Evolutionary conservation across 1,140 invertebrate species (phyloP), one percentile per base, ranked within the genome.

Genomic region (Rhynchophorus ferrugineus): DNA sequence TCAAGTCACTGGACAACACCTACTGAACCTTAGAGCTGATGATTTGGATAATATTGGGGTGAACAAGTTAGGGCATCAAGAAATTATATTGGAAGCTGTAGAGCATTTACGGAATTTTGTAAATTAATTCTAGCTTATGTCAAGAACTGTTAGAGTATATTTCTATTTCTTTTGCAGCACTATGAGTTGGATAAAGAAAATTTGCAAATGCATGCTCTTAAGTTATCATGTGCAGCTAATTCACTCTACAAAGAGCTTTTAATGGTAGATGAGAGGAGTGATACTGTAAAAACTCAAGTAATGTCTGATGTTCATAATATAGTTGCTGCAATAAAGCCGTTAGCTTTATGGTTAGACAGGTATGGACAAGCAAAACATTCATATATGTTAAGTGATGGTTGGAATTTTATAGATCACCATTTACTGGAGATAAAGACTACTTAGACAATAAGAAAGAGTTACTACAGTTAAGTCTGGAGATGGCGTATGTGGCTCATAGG

Each of bases 171-270:
- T 77, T 79, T 22, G n/a, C 69, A 90, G 87, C 87, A 94, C 66
- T 94, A 91, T 78, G 89, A 91, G 64, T 71, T 92, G 54, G 85
- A 91, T 56, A 81, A 87, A 57, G 91, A 95, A 72, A 95, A 93
- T 70, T 73, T 95, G 20, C 91, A 95, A 71, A 79, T 88, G 53
- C 71, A 95, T 53, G 89, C 91, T 1, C 71, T 95, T 44, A 80
- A 87, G 53, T 72, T 95, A 22, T 89, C 87, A 0, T 91, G 88
- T 60, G 83, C 85, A 54, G 85, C 90, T 0, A 78, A 85, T 20
- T 87, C 86, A 64, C 75, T 95, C 22, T 82, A 83, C 63, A 87
- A 88, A 60, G 80, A 84, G 58, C 62, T 85, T 0, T 73, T 79
- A 54, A 65, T 78, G 41, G 72, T 73, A 0, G 71, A 76, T 61